A percentile compares a stretch with the other conserved stretches of the same genome.
Evolutionary conservation across 1,140 invertebrate species (phyloP).

Genomic region (Rhizoglyphus robini): DNA sequence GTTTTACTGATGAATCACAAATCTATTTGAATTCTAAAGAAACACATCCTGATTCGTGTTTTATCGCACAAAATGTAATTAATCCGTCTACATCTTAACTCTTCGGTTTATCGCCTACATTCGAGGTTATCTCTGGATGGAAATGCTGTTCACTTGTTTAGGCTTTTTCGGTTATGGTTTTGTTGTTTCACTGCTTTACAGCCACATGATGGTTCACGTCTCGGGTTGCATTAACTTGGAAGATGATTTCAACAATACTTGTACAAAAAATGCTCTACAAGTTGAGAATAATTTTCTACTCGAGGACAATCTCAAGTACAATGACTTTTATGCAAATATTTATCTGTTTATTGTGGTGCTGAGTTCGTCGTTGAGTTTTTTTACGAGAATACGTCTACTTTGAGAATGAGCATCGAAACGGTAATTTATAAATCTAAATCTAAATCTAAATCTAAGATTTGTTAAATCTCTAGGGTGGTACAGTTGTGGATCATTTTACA

Average conservation of each 20-base stretch:
- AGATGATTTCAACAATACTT: conserved; percentile 5
- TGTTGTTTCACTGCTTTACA: background rate
- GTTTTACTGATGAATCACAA: background rate
- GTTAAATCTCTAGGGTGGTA: conserved; percentile 11
- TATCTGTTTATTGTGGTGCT: background rate
- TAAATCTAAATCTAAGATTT: background rate
- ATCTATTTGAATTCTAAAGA: background rate
- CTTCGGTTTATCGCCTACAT: conserved; percentile 1
- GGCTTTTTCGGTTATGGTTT: background rate
- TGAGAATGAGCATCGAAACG: conserved; percentile 6
- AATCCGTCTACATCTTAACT: background rate
- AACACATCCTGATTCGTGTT: background rate
- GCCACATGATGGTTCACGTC: background rate
- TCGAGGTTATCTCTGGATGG: background rate
- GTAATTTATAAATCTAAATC: background rate
- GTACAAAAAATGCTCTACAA: background rate
- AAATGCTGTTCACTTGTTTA: background rate
- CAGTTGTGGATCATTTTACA: background rate
- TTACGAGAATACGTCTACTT: background rate
- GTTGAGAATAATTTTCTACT: background rate
- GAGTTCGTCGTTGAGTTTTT: background rate
- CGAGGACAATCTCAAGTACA: background rate
- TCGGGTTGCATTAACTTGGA: background rate
- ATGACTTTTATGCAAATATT: background rate
- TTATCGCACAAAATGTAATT: background rate